These are phyloP conservation scores for Zaprionus obscuricornis DNA, from an alignment of 2,888 invertebrate genomes.

Conservation along the genomic window DNA sequence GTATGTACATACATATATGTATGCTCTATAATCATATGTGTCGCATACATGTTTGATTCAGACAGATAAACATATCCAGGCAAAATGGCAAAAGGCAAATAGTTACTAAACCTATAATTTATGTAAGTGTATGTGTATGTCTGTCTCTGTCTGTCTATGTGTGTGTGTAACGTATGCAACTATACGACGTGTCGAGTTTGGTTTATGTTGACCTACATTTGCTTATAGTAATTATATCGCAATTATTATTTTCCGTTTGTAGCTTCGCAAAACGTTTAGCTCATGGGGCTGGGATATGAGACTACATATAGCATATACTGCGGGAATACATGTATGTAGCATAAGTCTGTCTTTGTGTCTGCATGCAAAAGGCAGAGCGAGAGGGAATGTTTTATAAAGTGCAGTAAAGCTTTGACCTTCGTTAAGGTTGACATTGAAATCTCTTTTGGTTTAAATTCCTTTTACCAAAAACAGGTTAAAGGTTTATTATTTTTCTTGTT, in stretches of 20 bases:
- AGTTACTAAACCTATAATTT: constrained; percentile 28
- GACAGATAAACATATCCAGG: too few species aligned
- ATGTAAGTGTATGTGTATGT: constrained; percentile 12
- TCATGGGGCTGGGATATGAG: constrained; percentile 19
- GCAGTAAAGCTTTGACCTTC: constrained; percentile 37
- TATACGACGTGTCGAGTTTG: constrained; percentile 24
- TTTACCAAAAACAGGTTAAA: constrained; percentile 22
- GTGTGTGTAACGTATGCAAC: constrained; percentile 10
- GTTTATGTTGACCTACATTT: constrained; percentile 57
- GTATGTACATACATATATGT: too few species aligned
- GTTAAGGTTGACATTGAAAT: constrained; percentile 53
- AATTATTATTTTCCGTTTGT: constrained; percentile 42
- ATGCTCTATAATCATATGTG: too few species aligned
- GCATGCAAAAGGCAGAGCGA: too few species aligned
- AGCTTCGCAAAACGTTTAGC: constrained; percentile 25
- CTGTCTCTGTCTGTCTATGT: background rate
- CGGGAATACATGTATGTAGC: too few species aligned
- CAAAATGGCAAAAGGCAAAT: constrained; percentile 33
- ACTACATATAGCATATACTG: too few species aligned
- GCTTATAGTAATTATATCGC: constrained; percentile 57
- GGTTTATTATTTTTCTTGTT: constrained; percentile 9
- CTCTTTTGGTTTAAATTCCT: constrained; percentile 15
- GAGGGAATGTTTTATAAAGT: too few species aligned
- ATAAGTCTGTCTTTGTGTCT: too few species aligned
- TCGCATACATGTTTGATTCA: too few species aligned